Conservation (phyloP, 2,797 vertebrate species). For the Antrozous pallidus region DNA sequence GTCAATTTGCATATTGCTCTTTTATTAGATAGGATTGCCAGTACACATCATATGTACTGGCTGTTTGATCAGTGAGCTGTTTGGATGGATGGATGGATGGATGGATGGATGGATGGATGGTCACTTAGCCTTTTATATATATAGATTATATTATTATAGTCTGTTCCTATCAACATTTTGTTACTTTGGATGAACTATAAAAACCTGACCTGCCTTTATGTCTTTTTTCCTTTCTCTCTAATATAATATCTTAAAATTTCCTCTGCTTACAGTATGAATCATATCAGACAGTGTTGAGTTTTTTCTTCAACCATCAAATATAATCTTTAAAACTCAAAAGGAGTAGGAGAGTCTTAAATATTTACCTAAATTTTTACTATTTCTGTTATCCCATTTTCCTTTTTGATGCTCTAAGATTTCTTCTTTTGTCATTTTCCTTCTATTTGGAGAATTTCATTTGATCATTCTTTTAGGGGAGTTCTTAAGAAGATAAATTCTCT, state of each 20-base stretch:
- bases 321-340: constrained; percentile 10
- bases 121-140: too few relatives aligned
- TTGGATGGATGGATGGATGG: too few relatives aligned
- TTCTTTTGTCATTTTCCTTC: constrained; percentile 45
- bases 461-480: neutral
- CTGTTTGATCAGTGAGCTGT: too few relatives aligned
- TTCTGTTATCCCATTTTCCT: constrained; percentile 19
- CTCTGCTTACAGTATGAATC: neutral
- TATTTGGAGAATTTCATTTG: neutral
- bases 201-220: neutral
- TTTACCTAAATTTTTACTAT: constrained; percentile 19
- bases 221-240: neutral
- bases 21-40: too few relatives aligned
- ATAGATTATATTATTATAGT: neutral
- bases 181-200: neutral
- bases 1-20: too few relatives aligned
- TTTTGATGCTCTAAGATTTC: constrained; percentile 2
- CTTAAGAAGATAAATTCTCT: constrained; percentile 6
- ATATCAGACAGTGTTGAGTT: neutral
- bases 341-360: neutral
- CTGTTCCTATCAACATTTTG: neutral
- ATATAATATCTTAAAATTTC: neutral
- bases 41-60: too few relatives aligned
- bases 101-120: too few relatives aligned
- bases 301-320: constrained; percentile 21